Percentiles rank a stretch among this genome's conserved stretches.
These are phyloP conservation scores for Rhogogaster chlorosoma DNA, from an alignment of 2,888 invertebrate species.

Conservation along the genomic window DNA sequence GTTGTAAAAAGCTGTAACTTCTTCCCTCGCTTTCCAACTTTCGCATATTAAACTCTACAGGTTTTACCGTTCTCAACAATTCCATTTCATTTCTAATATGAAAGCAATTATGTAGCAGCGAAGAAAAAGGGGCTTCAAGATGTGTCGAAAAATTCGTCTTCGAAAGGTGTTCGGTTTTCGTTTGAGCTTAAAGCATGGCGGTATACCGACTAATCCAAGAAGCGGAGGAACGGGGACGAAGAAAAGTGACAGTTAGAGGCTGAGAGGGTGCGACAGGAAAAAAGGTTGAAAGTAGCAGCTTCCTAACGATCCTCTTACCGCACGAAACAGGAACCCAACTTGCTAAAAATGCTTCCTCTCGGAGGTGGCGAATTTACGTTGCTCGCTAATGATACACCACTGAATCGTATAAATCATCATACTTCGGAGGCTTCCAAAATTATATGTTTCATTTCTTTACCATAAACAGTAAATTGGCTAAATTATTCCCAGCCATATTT, in stretches of 20 bases:
- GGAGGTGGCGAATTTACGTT: neutral
- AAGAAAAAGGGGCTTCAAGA: neutral
- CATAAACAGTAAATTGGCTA: neutral
- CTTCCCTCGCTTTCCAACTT: neutral
- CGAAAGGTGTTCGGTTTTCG: neutral
- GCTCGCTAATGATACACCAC: conserved; percentile 29
- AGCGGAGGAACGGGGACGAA: neutral
- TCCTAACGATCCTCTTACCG: conserved; percentile 28
- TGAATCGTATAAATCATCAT: neutral
- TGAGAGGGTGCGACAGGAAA: neutral
- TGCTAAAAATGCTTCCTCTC: conserved; percentile 34
- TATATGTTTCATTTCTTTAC: neutral
- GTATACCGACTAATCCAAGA: neutral
- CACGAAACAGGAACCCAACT: conserved; percentile 10
- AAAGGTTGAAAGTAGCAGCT: conserved; percentile 1
- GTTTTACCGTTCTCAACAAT: neutral
- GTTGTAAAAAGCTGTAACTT: neutral
- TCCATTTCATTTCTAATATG: neutral
- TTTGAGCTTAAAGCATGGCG: neutral
- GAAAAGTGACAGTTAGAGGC: neutral
- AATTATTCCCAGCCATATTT: neutral
- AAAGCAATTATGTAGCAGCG: neutral
- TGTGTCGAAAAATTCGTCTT: neutral
- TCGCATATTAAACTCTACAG: neutral
- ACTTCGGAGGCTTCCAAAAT: neutral